Evolutionary conservation across 2,797 vertebrate species (phyloP), one percentile per base, ranked within the genome.

Genomic region (Menidia menidia): DNA sequence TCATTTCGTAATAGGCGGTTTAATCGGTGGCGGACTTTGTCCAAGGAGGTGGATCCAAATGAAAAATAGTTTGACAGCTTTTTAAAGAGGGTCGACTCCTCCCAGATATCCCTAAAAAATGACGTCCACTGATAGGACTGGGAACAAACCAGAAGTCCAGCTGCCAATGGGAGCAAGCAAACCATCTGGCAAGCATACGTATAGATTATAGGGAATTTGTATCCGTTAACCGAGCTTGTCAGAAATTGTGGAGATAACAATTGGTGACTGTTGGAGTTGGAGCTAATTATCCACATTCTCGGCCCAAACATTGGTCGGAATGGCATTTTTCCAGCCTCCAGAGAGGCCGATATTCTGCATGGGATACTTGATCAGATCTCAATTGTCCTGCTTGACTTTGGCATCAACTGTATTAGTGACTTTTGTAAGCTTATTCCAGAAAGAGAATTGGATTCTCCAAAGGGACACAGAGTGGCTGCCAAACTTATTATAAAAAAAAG

Each of bases 211-310:
- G 43, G 52, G 71, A 82, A 83, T 87, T 87, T 87, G 82, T 62
- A 78, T 86, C 73, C 75, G 79, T 79, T 89, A 85, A 88, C 87
- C 65, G 82, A 72, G 71, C 66, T 72, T 78, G 78, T 86, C 39
- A 30, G 72, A 79, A 87, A 80, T 77, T 60, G 81, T 77, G 84
- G 78, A 90, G 89, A 90, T 84, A 89, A 88, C 64, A 88, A 89
- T 64, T 84, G 80, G 57, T 78, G 64, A 80, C 64, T 71, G 63
- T 62, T 5, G 18, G 39, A 12, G 64, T 75, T 83, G 73, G 85
- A 81, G 61, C 42, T 78, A 88, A 91, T 90, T 89, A 87, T 65
- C 82, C 44, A 55, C 64, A 68, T 83, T 86, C 71, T 88, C 85
- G 79, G 60, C 82, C 70, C 41, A 58, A 84, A 81, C 77, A 82